Evolutionary conservation across 2,888 invertebrate species (phyloP).

Genomic region (Cantharis nigra): DNA sequence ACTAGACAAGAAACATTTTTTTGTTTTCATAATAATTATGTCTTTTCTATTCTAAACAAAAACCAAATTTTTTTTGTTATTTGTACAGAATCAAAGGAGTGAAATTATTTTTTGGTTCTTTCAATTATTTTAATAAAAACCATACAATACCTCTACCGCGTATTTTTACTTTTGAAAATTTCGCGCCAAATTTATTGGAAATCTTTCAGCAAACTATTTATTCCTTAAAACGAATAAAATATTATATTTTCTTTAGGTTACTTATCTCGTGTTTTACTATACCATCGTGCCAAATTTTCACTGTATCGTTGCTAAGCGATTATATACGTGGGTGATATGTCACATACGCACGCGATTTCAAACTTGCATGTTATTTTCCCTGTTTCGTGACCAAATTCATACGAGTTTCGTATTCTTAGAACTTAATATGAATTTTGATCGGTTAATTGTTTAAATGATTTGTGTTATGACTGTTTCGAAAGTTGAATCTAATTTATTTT

Average conservation of each 20-base stretch:
- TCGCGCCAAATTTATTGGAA: neutral
- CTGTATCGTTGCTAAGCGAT: slow-evolving; percentile 39
- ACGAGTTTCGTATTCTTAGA: slow-evolving; percentile 45
- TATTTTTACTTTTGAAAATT: too few relatives aligned
- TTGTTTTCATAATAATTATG: neutral
- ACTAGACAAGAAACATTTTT: neutral
- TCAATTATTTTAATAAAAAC: neutral
- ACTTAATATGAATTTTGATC: slow-evolving; percentile 48
- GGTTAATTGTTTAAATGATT: slow-evolving; percentile 50
- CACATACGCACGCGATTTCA: slow-evolving; percentile 50
- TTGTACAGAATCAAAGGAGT: neutral
- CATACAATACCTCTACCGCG: neutral
- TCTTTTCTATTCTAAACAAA: neutral
- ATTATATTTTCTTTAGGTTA: neutral
- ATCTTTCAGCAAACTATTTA: neutral
- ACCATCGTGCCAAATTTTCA: slow-evolving; percentile 10
- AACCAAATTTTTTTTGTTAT: too few relatives aligned
- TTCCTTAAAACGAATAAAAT: neutral
- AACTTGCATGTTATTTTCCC: slow-evolving; percentile 31
- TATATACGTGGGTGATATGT: slow-evolving; percentile 49
- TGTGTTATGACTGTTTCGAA: slow-evolving; percentile 33
- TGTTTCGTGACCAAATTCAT: slow-evolving; percentile 45
- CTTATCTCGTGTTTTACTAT: slow-evolving; percentile 14
- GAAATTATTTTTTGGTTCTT: neutral
- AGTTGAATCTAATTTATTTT: slow-evolving; percentile 14